Evolutionary conservation across 2,888 invertebrate species (phyloP).

Genomic region (Arge pagana): DNA sequence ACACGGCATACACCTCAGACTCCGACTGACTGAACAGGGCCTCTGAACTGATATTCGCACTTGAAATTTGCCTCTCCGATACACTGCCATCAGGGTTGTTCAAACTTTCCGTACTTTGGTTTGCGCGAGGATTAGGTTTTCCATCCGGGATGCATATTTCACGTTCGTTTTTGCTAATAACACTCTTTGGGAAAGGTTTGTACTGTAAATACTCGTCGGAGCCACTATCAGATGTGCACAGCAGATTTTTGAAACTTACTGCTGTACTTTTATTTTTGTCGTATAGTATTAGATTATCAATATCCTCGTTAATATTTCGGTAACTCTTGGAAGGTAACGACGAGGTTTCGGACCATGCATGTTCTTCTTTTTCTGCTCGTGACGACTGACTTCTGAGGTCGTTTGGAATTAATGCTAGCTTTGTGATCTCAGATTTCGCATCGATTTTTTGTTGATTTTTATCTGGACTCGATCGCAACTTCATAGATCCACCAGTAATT

Average conservation of each 20-base stretch:
- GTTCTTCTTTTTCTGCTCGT: too few relatives aligned
- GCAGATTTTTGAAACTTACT: constrained; percentile 42
- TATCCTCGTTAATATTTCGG: constrained; percentile 27
- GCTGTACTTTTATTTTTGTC: constrained; percentile 46
- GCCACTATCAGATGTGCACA: constrained; percentile 46
- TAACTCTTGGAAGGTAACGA: constrained; percentile 14
- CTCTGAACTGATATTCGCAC: constrained; percentile 40
- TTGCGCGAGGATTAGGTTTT: constrained; percentile 18
- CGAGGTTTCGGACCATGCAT: too few relatives aligned
- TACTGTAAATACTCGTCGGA: constrained; percentile 46
- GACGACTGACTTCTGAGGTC: background rate
- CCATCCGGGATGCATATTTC: constrained; percentile 2
- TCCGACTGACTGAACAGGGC: constrained; percentile 36
- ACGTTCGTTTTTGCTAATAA: background rate
- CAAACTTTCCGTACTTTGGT: constrained; percentile 23
- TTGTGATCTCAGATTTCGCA: background rate
- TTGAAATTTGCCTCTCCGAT: constrained; percentile 42
- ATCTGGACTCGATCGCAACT: too few relatives aligned
- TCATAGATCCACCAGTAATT: background rate
- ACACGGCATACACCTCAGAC: constrained; percentile 35
- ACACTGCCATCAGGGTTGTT: constrained; percentile 33
- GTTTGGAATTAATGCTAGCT: background rate
- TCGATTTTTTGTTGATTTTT: too few relatives aligned
- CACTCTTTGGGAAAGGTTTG: constrained; percentile 35
- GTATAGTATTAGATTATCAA: constrained; percentile 28